Evolutionary conservation across 2,113 vertebrate species (phyloP), one percentile per base, ranked within the genome.

Genomic region (Centropus bengalensis): DNA sequence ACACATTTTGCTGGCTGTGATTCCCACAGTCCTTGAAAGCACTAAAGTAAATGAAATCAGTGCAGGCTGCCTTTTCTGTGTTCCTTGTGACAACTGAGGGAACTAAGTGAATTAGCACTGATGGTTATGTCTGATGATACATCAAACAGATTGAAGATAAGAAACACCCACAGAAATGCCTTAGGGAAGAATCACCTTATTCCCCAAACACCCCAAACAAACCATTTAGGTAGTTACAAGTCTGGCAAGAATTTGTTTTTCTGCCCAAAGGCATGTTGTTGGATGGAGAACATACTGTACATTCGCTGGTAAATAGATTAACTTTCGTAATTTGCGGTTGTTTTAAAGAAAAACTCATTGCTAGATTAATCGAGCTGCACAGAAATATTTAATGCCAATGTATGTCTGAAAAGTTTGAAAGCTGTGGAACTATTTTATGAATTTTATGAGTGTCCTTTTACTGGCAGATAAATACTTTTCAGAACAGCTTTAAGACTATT

Each of bases 241-340:
- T 88, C 91, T 97, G 94, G 93, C 62, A 97, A 93, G 95, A 93
- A 89, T 94, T 91, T 94, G 67, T 13, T 94, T 97, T 96, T 97
- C 84, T 95, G 87, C 94, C 83, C 86, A 95, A 88, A 95, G 42
- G 67, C 91, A 86, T 88, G 90, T 90, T 96, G 76, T 96, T 87
- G 91, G 82, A 96, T 84, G 64, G 94, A 96, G 92, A 95, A 93
- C 94, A 82, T 94, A 92, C 93, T 96, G 91, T 91, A 92, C 87
- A 45, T 93, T 90, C 82, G 74, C 91, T 95, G 97, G 74, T 96
- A 92, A 96, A 94, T 77, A 96, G 83, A 96, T 97, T 94, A 96
- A 82, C 76, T 93, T 85, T 78, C 86, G 56, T 91, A 88, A 82
- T 91, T 94, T 95, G 77, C 33, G 86, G 79, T 94, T 96, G 20